Conservation (phyloP, 2,888 invertebrate species). For the Seira sanloemensis region DNA sequence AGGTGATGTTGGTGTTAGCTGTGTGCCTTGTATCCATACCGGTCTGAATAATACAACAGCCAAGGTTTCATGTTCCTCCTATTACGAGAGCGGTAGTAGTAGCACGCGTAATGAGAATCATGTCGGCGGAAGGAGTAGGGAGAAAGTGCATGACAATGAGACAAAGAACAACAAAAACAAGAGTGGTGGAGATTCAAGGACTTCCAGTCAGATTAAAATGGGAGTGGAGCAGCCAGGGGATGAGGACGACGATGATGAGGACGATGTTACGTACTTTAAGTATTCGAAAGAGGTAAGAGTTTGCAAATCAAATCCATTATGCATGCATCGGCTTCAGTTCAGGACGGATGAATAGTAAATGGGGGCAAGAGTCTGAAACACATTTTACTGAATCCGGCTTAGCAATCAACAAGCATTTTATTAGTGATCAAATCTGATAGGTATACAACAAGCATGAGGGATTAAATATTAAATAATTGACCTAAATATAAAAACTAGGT, state of each 20-base stretch:
- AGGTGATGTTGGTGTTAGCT: conserved; percentile 2
- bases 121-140: not conserved
- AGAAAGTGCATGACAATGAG: not conserved
- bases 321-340: too few relatives aligned
- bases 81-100: not conserved
- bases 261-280: conserved; percentile 12
- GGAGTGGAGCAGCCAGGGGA: conserved; percentile 4
- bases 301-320: not conserved
- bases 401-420: too few relatives aligned
- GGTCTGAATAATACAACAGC: conserved; percentile 23
- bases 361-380: too few relatives aligned
- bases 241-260: conserved; percentile 42
- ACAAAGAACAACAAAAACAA: not conserved
- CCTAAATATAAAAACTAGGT: too few relatives aligned
- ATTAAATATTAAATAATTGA: too few relatives aligned
- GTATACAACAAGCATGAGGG: too few relatives aligned
- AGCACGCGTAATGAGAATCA: conserved; percentile 10
- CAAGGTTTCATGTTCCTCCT: conserved; percentile 47
- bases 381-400: too few relatives aligned
- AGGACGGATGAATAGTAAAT: too few relatives aligned
- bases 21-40: conserved; percentile 40
- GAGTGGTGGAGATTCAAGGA: too few relatives aligned
- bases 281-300: conserved; percentile 33
- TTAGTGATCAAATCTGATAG: too few relatives aligned
- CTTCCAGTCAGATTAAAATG: not conserved